These are phyloP conservation scores for Patella depressa DNA, from an alignment of 2,888 invertebrate species.

Conservation along the genomic window DNA sequence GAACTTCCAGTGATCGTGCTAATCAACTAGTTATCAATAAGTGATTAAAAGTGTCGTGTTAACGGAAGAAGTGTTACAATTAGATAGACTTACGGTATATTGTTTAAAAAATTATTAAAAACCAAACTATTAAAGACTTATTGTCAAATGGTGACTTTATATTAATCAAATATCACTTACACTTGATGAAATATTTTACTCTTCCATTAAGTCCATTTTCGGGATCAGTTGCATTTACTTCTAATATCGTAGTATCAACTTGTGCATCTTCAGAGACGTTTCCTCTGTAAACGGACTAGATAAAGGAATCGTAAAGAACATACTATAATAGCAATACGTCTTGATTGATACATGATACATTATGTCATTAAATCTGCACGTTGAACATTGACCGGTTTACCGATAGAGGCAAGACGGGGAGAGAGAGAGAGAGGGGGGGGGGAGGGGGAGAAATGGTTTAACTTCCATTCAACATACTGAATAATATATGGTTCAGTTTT, in stretches of 20 bases:
- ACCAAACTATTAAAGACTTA: too few species aligned
- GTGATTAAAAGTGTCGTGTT: too few species aligned
- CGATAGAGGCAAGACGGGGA: not conserved
- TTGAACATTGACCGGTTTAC: not conserved
- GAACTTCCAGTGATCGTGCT: too few species aligned
- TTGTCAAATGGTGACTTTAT: too few species aligned
- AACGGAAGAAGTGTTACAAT: too few species aligned
- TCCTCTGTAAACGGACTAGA: not conserved
- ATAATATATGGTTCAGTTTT: too few species aligned
- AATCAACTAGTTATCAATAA: too few species aligned
- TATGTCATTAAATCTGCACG: too few species aligned
- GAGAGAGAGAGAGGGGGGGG: not conserved
- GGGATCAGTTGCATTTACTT: not conserved
- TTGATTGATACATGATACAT: too few species aligned
- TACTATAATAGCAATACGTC: too few species aligned
- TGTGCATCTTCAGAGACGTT: constrained; percentile 5
- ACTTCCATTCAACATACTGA: not conserved
- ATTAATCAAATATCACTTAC: not conserved
- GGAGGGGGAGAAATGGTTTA: not conserved
- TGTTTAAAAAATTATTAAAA: not conserved
- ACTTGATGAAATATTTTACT: constrained; percentile 10
- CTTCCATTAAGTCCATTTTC: constrained; percentile 25
- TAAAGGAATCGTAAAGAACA: not conserved
- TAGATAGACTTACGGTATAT: too few species aligned
- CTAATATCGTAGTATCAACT: constrained; percentile 3